Base-by-base conservation (phyloP, 2,888 invertebrate species). In the Piscicola geometra region DNA sequence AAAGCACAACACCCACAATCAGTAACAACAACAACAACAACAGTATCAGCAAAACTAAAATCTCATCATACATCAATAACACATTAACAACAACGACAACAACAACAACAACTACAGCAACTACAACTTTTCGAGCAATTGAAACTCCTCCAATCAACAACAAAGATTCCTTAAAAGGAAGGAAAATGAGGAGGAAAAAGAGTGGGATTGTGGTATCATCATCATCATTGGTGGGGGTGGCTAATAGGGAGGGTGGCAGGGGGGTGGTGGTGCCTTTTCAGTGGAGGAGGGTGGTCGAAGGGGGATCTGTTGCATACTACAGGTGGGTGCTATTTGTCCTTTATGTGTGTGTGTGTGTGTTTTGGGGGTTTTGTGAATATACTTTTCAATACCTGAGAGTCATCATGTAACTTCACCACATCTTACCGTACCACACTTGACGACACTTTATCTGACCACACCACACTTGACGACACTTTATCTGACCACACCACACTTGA, bases 231-330 rank as follows among this genome's bases (percentile, higher is more conserved):
- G 64, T 25, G 30, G 64, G 12, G 64, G n/a, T 9, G n/a, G 1
- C 32, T 1, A 28, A 5, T 1, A 0, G n/a, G n/a, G n/a, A n/a
- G n/a, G n/a, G 12, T 21, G 3, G 5, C 32, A 73, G 35, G 33
- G 21, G 64, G 15, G 64, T 73, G 1, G n/a, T 32, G 0, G 73
- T 73, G 21, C 73, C 73, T 1, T 73, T 35, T 36, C 32, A 73
- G 35, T 73, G 73, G 73, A 73, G 36, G 56, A 28, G 73, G 33
- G 28, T 64, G 21, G 33, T 73, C 9, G 73, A 73, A 30, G 36
- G 25, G 9, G 41, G 56, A 32, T 30, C 64, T 35, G 64, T 73
- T 21, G 52, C 32, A 30, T 73, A 73, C 64, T 56, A 56, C 32
- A 73, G 73, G 73, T 73, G 32, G 50, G 50, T 28, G 33, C 25